Base-by-base conservation (phyloP, 2,888 invertebrate genomes). In the Tipula vernalis region DNA sequence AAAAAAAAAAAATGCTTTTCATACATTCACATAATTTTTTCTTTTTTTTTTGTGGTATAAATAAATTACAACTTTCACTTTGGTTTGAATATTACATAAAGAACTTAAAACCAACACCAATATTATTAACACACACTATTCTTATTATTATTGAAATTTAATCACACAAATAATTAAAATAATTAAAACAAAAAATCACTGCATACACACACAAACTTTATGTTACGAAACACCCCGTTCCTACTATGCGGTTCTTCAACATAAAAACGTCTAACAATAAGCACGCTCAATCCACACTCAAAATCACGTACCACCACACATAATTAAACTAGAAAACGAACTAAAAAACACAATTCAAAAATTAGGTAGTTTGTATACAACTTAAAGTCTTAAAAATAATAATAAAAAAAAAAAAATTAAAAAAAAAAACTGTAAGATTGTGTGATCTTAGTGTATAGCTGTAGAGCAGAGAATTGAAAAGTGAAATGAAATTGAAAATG, bases 401-500 rank as follows among this genome's bases (percentile, higher is more conserved):
- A 57, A 57, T 57, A 57, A 15, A 57, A 6, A 71, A 71, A 71
- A 39, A 6, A 39, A 39, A 39, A 1, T 6, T 39, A 2, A 2
- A 6, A 39, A 39, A 71, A 28, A 39, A 39, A 71, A 28, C 71
- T 18, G 10, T 71, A 71, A 71, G 71, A 71, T 71, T 71, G 2
- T 28, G 28, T 71, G 18, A 71, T 71, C 71, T 71, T 71, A 84
- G 39, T 39, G n/a, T 36, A 28, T 28, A 28, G 2, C 28, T 28
- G 28, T 28, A 28, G 28, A 28, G 28, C 28, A 84, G 84, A 84
- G 41, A 39, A 39, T 39, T 84, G n/a, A 41, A 84, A 84, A 84
- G 84, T 84, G 84, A 84, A 84, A 84, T 84, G 84, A 84, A 84
- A 15, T 84, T 84, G 36, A 39, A 84, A 84, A 84, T 39, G 84